Base-by-base conservation (phyloP, 1,140 invertebrate species). In the Dysdera silvatica region DNA sequence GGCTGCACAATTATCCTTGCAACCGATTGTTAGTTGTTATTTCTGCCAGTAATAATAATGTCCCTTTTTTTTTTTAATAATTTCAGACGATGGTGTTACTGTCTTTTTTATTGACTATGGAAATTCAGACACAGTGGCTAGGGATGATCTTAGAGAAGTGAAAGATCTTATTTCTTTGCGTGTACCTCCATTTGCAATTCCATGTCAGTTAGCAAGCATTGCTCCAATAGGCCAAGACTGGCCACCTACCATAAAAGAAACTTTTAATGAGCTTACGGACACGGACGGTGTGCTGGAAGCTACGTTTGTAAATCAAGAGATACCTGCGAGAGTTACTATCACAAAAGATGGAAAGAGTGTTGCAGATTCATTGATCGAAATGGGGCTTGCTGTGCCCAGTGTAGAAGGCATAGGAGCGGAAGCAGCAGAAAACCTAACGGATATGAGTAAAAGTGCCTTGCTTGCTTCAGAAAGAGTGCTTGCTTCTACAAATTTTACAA, bases 101-200 rank as follows among this genome's bases (percentile, higher is more conserved):
- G 74, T 82, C 55, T 73, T 74, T 51, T 77, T 81, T 71, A 76
- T 82, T 70, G 81, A 82, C 71, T 81, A 79, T 70, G 81, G 81
- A 66, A 80, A 77, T 49, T 71, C 67, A 58, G 69, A 74, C 60
- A 69, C 71, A 47, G 74, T 81, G 51, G 68, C 68, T 3, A 69
- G 68, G 2, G 72, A 65, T 0, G 74, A 79, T 37, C 61, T 80
- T 14, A 74, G 73, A 24, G n/a, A n/a, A n/a, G 37, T 62, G 1
- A 73, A 81, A 29, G 74, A 77, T 0, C 64, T 74, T 5, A 75
- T 78, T 16, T 56, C 79, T 6, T 70, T 69, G 1, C 23, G 45
- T 1, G 70, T 74, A 18, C 71, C 74, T 8, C 69, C 76, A 4
- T 67, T 78, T 29, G 74, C 77, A 0, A 69, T 74, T 28, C 75